A percentile compares a stretch with the other conserved stretches of the same genome.
Evolutionary conservation across 2,888 invertebrate genomes (phyloP).

Genomic region (Cheilosia scutellata): DNA sequence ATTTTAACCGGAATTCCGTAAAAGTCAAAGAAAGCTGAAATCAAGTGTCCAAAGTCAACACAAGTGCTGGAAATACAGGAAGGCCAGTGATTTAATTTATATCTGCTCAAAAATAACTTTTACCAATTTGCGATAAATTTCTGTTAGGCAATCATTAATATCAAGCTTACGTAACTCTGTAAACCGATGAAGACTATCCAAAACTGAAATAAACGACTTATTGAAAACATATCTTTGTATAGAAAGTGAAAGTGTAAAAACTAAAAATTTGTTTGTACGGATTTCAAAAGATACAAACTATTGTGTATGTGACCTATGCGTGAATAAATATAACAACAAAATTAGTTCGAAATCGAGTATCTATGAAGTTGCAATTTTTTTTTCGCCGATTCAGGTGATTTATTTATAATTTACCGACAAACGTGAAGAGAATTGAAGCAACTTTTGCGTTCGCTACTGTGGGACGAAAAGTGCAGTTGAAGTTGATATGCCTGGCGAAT

Average conservation of each 20-base stretch:
- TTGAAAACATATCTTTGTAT: constrained; percentile 6
- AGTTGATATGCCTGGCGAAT: constrained; percentile 32
- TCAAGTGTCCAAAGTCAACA: not conserved
- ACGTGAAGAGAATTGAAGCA: constrained; percentile 47
- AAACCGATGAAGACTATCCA: constrained; percentile 21
- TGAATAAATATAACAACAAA: constrained; percentile 21
- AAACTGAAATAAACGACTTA: constrained; percentile 2
- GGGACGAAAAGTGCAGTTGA: constrained; percentile 3
- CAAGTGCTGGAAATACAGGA: not conserved
- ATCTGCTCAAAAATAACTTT: constrained; percentile 1
- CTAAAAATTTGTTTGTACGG: constrained; percentile 1
- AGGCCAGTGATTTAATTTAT: constrained; percentile 1
- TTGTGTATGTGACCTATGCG: constrained; percentile 11
- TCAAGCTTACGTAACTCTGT: constrained; percentile 30
- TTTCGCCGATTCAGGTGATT: constrained; percentile 20
- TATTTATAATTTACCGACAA: constrained; percentile 6
- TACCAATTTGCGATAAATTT: constrained; percentile 3
- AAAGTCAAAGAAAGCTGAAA: constrained; percentile 21
- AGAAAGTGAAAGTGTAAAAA: constrained; percentile 49
- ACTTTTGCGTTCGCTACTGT: not conserved
- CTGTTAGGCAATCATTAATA: constrained; percentile 31
- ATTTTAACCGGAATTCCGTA: not conserved
- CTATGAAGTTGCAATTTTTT: constrained; percentile 40
- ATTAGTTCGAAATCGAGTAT: not conserved
- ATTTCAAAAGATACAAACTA: not conserved